Percentiles rank a stretch among this genome's conserved stretches.
phyloP scores from a whole-genome alignment of 2,888 invertebrate species.

The Stratiomys singularior region DNA sequence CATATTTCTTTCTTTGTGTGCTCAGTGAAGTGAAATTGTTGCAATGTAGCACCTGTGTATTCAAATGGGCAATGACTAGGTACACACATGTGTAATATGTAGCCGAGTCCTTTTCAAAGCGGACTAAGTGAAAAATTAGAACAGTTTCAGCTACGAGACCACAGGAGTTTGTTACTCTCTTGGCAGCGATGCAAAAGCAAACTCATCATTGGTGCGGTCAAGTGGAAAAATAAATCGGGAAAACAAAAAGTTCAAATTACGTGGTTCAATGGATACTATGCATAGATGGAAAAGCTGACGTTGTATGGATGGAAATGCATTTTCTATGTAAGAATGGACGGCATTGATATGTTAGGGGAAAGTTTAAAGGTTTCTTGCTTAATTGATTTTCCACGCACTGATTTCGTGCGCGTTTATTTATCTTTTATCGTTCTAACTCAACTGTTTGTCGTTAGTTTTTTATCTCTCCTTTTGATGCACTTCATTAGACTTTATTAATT shows the following conservation, averaged over 20 bases:
- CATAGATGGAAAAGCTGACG: background rate
- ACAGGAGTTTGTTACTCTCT: background rate
- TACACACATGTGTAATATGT: background rate
- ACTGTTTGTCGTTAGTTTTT: too few relatives aligned
- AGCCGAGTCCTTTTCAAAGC: background rate
- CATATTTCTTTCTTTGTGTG: slow-evolving; percentile 39
- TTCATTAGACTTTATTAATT: too few relatives aligned
- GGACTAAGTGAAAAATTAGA: slow-evolving; percentile 31
- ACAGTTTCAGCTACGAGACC: slow-evolving; percentile 21
- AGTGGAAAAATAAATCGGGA: slow-evolving; percentile 24
- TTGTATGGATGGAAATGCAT: too few relatives aligned
- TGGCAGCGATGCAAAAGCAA: background rate
- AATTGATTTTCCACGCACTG: too few relatives aligned
- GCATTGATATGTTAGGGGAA: too few relatives aligned
- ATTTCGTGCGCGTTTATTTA: background rate
- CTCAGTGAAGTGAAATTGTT: slow-evolving; percentile 18
- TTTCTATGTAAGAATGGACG: too few relatives aligned
- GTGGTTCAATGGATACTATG: slow-evolving; percentile 17
- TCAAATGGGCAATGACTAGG: background rate
- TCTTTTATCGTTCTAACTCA: too few relatives aligned
- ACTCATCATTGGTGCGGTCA: background rate
- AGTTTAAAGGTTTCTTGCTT: too few relatives aligned
- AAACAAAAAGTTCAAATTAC: slow-evolving; percentile 15
- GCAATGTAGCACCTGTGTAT: slow-evolving; percentile 11
- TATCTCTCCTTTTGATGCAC: too few relatives aligned